phyloP scores from a whole-genome alignment of 2,888 invertebrate species.

The Allolobophora icterica region DNA sequence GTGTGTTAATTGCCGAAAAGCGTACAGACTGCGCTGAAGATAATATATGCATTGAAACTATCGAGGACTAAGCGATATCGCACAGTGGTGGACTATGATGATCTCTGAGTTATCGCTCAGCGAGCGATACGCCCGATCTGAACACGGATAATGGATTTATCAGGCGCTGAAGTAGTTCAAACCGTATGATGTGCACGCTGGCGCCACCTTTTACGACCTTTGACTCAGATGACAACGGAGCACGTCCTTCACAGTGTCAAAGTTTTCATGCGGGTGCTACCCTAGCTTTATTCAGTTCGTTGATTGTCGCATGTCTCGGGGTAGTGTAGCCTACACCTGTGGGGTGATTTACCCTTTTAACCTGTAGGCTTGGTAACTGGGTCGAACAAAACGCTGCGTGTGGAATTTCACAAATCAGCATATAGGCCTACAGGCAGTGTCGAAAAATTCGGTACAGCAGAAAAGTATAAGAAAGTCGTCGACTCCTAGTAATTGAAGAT shows the following conservation, averaged over 20 bases:
- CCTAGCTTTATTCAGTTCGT: background rate
- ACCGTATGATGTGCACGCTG: background rate
- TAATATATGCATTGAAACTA: background rate
- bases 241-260: background rate
- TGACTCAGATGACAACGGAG: background rate
- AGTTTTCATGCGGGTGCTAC: background rate
- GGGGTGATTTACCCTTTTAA: background rate
- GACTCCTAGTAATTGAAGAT: background rate
- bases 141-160: background rate
- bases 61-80: background rate
- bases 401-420: background rate
- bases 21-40: background rate
- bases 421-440: background rate
- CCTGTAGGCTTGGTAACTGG: background rate
- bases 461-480: background rate
- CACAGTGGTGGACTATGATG: background rate
- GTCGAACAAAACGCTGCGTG: no score
- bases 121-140: background rate
- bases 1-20: background rate
- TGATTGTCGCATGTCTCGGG: background rate
- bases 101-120: background rate
- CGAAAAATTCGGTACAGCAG: background rate
- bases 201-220: background rate
- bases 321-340: background rate
- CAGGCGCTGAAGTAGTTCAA: background rate